phyloP scores from a whole-genome alignment of 2,113 vertebrate genomes.

The Neodon shergylaensis region DNA sequence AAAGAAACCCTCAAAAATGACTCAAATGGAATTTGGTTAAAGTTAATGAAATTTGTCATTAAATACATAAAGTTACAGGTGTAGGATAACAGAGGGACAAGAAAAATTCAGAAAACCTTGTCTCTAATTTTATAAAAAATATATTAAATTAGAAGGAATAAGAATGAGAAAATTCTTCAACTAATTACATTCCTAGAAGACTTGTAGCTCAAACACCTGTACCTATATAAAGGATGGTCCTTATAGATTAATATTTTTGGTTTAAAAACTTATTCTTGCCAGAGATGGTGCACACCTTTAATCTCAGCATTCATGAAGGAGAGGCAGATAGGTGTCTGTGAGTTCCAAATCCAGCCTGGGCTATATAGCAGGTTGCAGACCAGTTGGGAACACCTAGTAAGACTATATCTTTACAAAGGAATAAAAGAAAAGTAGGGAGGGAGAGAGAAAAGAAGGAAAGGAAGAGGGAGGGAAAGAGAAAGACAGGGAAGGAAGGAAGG shows the following conservation, averaged over 20 bases:
- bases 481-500: too few species aligned
- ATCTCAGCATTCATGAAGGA: background rate
- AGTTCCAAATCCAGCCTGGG: background rate
- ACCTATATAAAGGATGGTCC: background rate
- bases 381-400: background rate
- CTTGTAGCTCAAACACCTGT: background rate
- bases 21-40: slow-evolving; percentile 88
- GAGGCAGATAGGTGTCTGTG: background rate
- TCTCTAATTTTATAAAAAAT: slow-evolving; percentile 34
- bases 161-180: slow-evolving; percentile 6
- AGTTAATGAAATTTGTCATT: slow-evolving; percentile 87
- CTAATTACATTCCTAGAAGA: background rate
- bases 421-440: background rate
- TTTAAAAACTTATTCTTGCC: background rate
- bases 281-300: background rate
- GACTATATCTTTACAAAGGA: background rate
- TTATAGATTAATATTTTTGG: background rate
- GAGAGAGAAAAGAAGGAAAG: too few species aligned
- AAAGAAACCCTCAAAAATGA: slow-evolving; percentile 82
- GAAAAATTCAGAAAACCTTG: slow-evolving; percentile 84
- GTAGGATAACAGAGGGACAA: slow-evolving; percentile 87
- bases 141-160: background rate
- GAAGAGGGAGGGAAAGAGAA: background rate
- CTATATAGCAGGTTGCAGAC: background rate
- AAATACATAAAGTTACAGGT: slow-evolving; percentile 89